Evolutionary conservation across 2,113 vertebrate genomes (phyloP).

Genomic region (Xiphias gladius): DNA sequence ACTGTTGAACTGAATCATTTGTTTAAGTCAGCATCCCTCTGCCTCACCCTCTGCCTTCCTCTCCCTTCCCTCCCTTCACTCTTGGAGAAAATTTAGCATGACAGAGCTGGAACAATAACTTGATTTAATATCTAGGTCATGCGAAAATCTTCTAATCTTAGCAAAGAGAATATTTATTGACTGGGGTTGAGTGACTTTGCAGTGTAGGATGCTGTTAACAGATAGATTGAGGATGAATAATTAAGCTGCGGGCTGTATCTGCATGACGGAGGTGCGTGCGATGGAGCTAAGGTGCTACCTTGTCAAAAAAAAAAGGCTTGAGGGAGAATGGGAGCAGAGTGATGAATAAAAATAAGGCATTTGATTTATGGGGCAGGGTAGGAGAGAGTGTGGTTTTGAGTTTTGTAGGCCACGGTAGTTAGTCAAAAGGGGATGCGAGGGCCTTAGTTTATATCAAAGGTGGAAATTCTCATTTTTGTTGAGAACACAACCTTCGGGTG

Average conservation of each 20-base stretch:
- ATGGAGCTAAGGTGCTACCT: constrained; percentile 39
- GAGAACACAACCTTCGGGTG: constrained; percentile 21
- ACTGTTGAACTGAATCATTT: constrained; percentile 75
- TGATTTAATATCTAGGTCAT: constrained; percentile 82
- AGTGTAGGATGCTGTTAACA: constrained; percentile 54
- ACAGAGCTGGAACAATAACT: constrained; percentile 72
- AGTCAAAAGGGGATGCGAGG: constrained; percentile 28
- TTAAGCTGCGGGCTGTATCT: constrained; percentile 58
- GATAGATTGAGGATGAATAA: constrained; percentile 67
- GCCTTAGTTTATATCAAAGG: constrained; percentile 26
- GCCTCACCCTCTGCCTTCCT: not conserved
- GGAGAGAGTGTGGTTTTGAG: constrained; percentile 23
- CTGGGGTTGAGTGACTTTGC: constrained; percentile 55
- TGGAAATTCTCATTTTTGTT: constrained; percentile 18
- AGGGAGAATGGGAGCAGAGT: constrained; percentile 43
- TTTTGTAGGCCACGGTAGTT: constrained; percentile 57
- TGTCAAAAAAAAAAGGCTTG: constrained; percentile 49
- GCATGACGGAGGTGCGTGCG: constrained; percentile 52
- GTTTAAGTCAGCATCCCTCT: constrained; percentile 7
- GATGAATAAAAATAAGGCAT: constrained; percentile 61
- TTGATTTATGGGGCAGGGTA: constrained; percentile 54
- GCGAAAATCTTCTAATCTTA: constrained; percentile 77
- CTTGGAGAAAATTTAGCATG: constrained; percentile 57
- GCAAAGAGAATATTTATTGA: constrained; percentile 82
- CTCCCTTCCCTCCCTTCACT: constrained; percentile 25